A percentile compares a stretch with the other conserved stretches of the same genome.
These are phyloP conservation scores for Neodiprion virginianus DNA, from an alignment of 1,140 invertebrate genomes.

Conservation along the genomic window DNA sequence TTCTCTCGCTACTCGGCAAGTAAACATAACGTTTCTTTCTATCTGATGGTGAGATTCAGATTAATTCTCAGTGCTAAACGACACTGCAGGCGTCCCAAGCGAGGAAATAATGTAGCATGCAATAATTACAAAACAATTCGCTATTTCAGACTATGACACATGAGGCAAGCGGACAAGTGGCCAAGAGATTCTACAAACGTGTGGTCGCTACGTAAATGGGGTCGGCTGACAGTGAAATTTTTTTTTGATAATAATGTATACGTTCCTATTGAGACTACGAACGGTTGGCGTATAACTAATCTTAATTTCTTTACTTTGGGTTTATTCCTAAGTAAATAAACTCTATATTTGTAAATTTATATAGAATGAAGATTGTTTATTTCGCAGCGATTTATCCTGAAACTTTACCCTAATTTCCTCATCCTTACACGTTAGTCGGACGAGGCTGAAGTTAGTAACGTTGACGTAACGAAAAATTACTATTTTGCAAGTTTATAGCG, in stretches of 20 bases:
- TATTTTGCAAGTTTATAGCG: too few species aligned
- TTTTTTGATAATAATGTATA: neutral
- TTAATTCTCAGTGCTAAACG: too few species aligned
- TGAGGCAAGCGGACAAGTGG: constrained; percentile 44
- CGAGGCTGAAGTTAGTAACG: too few species aligned
- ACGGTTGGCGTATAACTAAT: constrained; percentile 17
- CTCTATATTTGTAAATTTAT: neutral
- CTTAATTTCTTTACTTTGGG: constrained; percentile 8
- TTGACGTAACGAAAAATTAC: too few species aligned
- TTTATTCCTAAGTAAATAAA: neutral
- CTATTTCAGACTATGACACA: constrained; percentile 50
- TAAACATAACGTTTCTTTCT: too few species aligned
- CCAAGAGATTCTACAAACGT: constrained; percentile 48
- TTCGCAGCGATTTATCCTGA: neutral
- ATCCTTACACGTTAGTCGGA: neutral
- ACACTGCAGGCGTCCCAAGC: too few species aligned
- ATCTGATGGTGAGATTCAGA: too few species aligned
- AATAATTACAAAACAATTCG: constrained; percentile 8
- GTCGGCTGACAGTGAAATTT: neutral
- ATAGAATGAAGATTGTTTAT: constrained; percentile 7
- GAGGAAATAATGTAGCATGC: too few species aligned
- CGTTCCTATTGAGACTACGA: neutral
- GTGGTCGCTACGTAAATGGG: neutral
- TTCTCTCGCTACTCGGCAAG: too few species aligned
- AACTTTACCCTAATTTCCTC: neutral